These are phyloP conservation scores for Tanypteryx hageni DNA, from an alignment of 2,888 invertebrate species.

Conservation along the genomic window DNA sequence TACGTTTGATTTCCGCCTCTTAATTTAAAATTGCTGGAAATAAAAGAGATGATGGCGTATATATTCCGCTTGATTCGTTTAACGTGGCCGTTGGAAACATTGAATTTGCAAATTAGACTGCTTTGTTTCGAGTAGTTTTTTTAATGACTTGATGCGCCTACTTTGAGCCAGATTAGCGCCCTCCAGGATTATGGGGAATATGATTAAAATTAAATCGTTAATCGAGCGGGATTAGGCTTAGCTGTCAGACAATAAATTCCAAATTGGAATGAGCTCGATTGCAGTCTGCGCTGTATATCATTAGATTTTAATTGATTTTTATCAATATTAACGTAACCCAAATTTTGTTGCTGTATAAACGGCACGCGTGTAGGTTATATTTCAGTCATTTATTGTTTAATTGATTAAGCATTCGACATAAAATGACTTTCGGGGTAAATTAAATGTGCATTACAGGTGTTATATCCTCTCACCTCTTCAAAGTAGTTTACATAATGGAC, in stretches of 20 bases:
- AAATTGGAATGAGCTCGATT: neutral
- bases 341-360: neutral
- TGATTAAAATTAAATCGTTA: slow-evolving; percentile 2
- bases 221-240: neutral
- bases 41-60: neutral
- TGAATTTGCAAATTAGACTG: neutral
- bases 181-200: neutral
- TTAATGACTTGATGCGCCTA: neutral
- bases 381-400: no score
- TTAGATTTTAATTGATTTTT: neutral
- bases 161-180: neutral
- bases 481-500: no score
- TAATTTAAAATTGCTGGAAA: neutral
- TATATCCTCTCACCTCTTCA: no score
- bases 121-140: neutral
- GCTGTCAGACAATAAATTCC: neutral
- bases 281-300: neutral
- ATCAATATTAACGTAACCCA: neutral
- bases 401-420: no score
- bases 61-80: neutral
- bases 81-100: neutral
- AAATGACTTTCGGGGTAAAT: no score
- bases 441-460: no score
- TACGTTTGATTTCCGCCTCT: slow-evolving; percentile 10
- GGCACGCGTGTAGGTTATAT: neutral